Evolutionary conservation across 2,113 vertebrate species (phyloP).

Genomic region (Pseudopodoces humilis): DNA sequence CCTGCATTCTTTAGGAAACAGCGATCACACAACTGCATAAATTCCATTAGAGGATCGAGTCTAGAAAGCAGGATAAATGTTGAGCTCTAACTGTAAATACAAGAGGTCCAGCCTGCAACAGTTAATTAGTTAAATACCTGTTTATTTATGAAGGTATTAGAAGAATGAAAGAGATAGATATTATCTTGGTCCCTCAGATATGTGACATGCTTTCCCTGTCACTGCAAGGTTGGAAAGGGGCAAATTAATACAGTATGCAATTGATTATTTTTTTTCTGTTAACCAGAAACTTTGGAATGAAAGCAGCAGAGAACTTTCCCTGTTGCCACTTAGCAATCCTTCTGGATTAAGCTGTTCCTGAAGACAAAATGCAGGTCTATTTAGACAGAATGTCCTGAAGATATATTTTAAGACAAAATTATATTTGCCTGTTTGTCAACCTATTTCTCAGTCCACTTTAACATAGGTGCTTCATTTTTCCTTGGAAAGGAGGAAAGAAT

Average conservation of each 20-base stretch:
- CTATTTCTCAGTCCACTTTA: neutral
- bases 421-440: neutral
- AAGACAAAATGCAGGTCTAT: neutral
- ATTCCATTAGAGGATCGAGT: neutral
- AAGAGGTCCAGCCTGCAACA: neutral
- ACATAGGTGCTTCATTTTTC: neutral
- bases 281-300: neutral
- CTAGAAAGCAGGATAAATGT: neutral
- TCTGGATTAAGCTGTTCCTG: neutral
- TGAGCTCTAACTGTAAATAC: neutral
- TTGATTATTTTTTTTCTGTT: neutral
- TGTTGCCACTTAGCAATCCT: neutral
- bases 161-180: neutral
- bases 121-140: neutral
- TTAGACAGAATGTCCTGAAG: neutral
- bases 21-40: neutral
- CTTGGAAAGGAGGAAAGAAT: neutral
- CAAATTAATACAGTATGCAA: neutral
- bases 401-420: neutral
- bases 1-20: slow-evolving; percentile 9
- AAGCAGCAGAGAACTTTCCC: neutral
- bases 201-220: neutral
- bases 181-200: neutral
- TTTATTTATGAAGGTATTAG: neutral
- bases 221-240: neutral